A percentile compares a stretch with the other conserved stretches of the same genome.
These are phyloP conservation scores for Diplogasteroides magnus DNA, from an alignment of 1,140 invertebrate species.

Conservation along the genomic window DNA sequence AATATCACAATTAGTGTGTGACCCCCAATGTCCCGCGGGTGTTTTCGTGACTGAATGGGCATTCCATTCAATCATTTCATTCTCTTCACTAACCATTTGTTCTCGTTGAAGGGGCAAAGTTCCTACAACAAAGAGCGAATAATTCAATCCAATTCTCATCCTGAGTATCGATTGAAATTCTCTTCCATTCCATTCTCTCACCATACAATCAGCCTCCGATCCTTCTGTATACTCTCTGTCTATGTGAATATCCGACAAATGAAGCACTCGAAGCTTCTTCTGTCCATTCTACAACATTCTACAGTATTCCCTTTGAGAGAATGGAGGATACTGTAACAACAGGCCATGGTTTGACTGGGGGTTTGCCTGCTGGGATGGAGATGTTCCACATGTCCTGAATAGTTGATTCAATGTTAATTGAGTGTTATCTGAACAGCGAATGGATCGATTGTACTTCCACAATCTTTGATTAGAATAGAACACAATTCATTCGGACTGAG, in stretches of 20 bases:
- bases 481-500: constrained; percentile 31
- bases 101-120: constrained; percentile 1
- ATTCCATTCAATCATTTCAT: constrained; percentile 51
- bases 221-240: constrained; percentile 85
- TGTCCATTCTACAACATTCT: too few relatives aligned
- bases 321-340: too few relatives aligned
- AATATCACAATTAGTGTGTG: constrained; percentile 74
- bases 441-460: constrained; percentile 24
- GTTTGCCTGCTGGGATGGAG: constrained; percentile 31
- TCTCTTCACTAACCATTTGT: constrained; percentile 55
- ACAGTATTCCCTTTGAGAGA: too few relatives aligned
- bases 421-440: too few relatives aligned
- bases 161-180: too few relatives aligned
- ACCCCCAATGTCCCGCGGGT: constrained; percentile 78
- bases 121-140: constrained; percentile 26
- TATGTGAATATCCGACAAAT: constrained; percentile 85
- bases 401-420: too few relatives aligned
- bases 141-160: constrained; percentile 1
- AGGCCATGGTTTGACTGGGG: too few relatives aligned
- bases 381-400: constrained; percentile 30
- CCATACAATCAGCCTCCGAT: constrained; percentile 73
- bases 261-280: too few relatives aligned
- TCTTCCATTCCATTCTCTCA: too few relatives aligned
- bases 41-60: constrained; percentile 23
- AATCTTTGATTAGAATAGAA: constrained; percentile 25